Percentiles rank a stretch among this genome's conserved stretches.
Conservation (phyloP, 1,140 invertebrate genomes). For the Lethrus apterus region DNA sequence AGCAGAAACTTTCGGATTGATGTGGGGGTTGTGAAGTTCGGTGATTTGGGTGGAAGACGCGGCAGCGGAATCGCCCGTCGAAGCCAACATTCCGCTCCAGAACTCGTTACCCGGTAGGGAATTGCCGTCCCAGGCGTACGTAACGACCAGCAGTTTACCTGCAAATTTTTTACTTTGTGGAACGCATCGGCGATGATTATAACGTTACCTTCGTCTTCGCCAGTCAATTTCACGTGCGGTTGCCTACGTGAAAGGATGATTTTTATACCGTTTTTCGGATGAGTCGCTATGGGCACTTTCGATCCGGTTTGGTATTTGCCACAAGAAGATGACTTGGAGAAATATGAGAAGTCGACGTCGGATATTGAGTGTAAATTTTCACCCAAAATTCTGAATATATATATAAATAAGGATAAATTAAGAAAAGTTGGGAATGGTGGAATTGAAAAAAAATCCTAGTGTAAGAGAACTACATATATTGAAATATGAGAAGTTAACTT, state of each 20-base stretch:
- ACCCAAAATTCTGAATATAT: slow-evolving; percentile 16
- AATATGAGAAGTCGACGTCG: slow-evolving; percentile 45
- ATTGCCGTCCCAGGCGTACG: slow-evolving; percentile 62
- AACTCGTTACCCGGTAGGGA: slow-evolving; percentile 57
- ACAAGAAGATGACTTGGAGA: slow-evolving; percentile 27
- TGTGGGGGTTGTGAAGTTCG: slow-evolving; percentile 51
- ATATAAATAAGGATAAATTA: too few relatives aligned
- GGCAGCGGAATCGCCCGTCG: slow-evolving; percentile 55
- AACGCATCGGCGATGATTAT: too few relatives aligned
- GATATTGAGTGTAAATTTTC: slow-evolving; percentile 38
- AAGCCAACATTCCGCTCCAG: slow-evolving; percentile 41
- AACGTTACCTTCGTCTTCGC: slow-evolving; percentile 26
- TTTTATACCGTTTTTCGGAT: slow-evolving; percentile 41
- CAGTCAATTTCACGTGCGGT: slow-evolving; percentile 40
- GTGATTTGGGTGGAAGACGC: slow-evolving; percentile 51
- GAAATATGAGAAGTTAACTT: slow-evolving; percentile 1
- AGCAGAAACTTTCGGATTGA: slow-evolving; percentile 39
- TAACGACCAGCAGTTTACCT: slow-evolving; percentile 53
- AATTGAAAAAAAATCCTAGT: not conserved
- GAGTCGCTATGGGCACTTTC: slow-evolving; percentile 18
- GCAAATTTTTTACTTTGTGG: too few relatives aligned
- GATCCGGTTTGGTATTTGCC: slow-evolving; percentile 25
- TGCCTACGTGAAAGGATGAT: slow-evolving; percentile 41
- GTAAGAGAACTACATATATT: not conserved
- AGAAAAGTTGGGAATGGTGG: too few relatives aligned